Evolutionary conservation across 1,140 invertebrate genomes (phyloP), one percentile per base, ranked within the genome.

Genomic region (Procambarus clarkii): DNA sequence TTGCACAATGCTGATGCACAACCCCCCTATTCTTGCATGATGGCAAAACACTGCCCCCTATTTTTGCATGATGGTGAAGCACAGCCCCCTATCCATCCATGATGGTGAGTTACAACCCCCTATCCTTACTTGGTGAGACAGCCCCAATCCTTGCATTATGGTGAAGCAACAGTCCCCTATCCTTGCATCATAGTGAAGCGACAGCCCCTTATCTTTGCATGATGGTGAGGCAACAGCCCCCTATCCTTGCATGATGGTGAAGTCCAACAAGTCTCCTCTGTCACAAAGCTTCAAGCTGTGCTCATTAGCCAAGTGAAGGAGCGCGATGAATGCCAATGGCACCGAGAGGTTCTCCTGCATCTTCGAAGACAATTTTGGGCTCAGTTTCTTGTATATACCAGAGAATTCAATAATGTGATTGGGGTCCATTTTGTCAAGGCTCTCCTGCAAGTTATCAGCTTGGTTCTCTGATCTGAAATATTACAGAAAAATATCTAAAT

Each of bases 301-400:
- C 94, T 98, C 97, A 94, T 98, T 98, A 15, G 97, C 96, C 86
- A 98, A 94, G 95, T 98, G 97, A 2, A 98, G 94, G 9, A 98
- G 94, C 7, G 97, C 97, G 24, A 97, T 96, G 94, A 97, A 96
- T 1, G 96, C 96, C 54, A 98, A 95, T 0, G 97, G 96, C 80
- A 96, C 95, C 94, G 96, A 97, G 77, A 98, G 94, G 91, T 97
- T 96, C 91, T 96, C 96, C n/a, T 95, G 94, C 95, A 96, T 97
- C 83, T 95, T 95, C 71, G 95, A 94, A 0, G 95, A 95, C 15
- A 98, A 93, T 87, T 95, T 95, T 46, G 94, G 94, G 3, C 96
- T 96, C 24, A 97, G 93, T 64, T 95, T 93, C 21, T 95, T 94
- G 92, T 97, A 96, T 45, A 97, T 82, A 0, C 95, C 91, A 71